phyloP scores from a whole-genome alignment of 1,140 invertebrate species.

The Meloidogyne exigua region DNA sequence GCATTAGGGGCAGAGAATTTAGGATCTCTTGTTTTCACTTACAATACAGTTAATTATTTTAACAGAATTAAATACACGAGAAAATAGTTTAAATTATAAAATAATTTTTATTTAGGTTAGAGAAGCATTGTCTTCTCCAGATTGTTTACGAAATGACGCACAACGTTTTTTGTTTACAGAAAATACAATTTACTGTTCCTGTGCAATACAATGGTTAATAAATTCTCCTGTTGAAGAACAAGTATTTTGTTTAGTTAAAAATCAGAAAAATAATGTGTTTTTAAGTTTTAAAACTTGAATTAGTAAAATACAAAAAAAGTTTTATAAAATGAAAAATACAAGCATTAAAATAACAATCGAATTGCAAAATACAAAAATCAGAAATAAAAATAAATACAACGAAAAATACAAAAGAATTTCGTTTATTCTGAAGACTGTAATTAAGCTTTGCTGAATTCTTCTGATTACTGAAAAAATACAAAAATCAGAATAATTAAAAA shows the following conservation, averaged over 20 bases:
- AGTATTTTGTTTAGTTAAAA: neutral
- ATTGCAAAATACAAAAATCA: neutral
- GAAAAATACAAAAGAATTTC: neutral
- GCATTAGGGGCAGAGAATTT: constrained; percentile 46
- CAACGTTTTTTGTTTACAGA: constrained; percentile 53
- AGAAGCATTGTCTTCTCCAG: constrained; percentile 38
- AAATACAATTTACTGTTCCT: constrained; percentile 50
- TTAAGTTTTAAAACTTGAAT: too few relatives aligned
- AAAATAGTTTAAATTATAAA: neutral
- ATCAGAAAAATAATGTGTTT: too few relatives aligned
- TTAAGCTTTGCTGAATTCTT: too few relatives aligned
- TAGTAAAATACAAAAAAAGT: too few relatives aligned
- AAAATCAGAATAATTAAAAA: constrained; percentile 18
- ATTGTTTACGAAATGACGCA: constrained; percentile 45
- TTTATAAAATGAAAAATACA: too few relatives aligned
- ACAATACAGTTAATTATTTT: constrained; percentile 44
- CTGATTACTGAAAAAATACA: constrained; percentile 10
- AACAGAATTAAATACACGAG: too few relatives aligned
- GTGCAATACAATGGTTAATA: constrained; percentile 34
- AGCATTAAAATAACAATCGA: too few relatives aligned
- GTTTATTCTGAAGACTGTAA: too few relatives aligned
- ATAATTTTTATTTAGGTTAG: neutral
- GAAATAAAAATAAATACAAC: neutral
- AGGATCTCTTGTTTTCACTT: constrained; percentile 44
- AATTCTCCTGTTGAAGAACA: constrained; percentile 24